Evolutionary conservation across 2,113 vertebrate species (phyloP).

Genomic region (Ictalurus furcatus): DNA sequence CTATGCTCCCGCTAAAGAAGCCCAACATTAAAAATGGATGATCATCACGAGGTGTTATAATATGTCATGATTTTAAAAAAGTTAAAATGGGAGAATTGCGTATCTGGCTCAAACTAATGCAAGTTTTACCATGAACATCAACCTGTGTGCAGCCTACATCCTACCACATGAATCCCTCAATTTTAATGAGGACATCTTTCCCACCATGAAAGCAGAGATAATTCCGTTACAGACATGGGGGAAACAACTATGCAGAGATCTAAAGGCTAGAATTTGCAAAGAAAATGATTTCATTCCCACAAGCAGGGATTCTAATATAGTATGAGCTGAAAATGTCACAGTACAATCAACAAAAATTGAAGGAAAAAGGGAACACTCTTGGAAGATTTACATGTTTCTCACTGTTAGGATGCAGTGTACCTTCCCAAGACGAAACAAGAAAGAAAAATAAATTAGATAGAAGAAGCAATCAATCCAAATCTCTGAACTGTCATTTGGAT

Average conservation of each 20-base stretch:
- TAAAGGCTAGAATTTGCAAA: not conserved
- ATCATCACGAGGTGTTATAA: no score
- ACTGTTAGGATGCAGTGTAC: not conserved
- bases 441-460: not conserved
- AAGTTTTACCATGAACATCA: not conserved
- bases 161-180: not conserved
- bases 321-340: not conserved
- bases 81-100: not conserved
- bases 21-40: no score
- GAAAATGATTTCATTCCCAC: not conserved
- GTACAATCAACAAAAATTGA: not conserved
- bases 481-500: not conserved
- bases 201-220: not conserved
- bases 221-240: not conserved
- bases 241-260: not conserved
- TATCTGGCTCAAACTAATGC: not conserved
- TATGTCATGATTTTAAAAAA: no score
- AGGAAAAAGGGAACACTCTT: not conserved
- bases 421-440: not conserved
- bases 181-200: conserved; percentile 14
- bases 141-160: not conserved
- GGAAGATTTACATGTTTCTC: not conserved
- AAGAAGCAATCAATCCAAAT: not conserved
- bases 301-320: not conserved
- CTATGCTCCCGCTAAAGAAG: no score